These are phyloP conservation scores for Gavia stellata DNA, from an alignment of 2,113 vertebrate species.

Conservation along the genomic window DNA sequence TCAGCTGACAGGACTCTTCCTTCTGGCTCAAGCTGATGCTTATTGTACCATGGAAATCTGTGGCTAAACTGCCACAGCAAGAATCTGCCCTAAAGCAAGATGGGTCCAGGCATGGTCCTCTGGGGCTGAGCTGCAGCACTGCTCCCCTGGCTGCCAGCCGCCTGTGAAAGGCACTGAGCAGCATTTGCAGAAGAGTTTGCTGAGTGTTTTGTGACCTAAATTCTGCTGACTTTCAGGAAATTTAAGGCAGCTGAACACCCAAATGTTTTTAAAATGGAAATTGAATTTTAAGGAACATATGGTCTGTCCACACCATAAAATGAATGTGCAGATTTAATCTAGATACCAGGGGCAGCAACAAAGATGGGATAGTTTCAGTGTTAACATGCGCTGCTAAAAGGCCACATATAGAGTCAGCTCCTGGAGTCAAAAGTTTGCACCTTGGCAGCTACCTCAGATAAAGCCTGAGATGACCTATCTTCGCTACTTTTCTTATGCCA, in stretches of 20 bases:
- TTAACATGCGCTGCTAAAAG: not conserved
- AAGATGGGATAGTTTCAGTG: not conserved
- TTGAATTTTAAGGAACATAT: not conserved
- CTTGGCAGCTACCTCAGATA: not conserved
- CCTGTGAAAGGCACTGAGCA: not conserved
- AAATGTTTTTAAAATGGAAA: conserved; percentile 15
- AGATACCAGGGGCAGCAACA: not conserved
- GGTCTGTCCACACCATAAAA: not conserved
- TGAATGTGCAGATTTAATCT: not conserved
- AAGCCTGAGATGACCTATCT: not conserved
- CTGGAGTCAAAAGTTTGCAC: not conserved
- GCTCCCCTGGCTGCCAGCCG: not conserved
- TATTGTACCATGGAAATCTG: not conserved
- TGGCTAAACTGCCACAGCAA: not conserved
- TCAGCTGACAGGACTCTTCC: not conserved
- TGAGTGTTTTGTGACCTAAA: not conserved
- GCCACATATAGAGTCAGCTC: not conserved
- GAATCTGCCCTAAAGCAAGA: not conserved
- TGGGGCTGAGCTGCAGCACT: not conserved
- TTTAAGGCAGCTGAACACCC: not conserved
- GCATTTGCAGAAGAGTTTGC: not conserved
- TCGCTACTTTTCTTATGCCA: not conserved
- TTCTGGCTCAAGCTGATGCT: not conserved
- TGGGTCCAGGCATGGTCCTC: not conserved
- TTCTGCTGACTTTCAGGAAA: not conserved